Percentiles rank a stretch among this genome's conserved stretches.
Evolutionary conservation across 2,113 vertebrate genomes (phyloP).

Genomic region (Eptesicus fuscus): DNA sequence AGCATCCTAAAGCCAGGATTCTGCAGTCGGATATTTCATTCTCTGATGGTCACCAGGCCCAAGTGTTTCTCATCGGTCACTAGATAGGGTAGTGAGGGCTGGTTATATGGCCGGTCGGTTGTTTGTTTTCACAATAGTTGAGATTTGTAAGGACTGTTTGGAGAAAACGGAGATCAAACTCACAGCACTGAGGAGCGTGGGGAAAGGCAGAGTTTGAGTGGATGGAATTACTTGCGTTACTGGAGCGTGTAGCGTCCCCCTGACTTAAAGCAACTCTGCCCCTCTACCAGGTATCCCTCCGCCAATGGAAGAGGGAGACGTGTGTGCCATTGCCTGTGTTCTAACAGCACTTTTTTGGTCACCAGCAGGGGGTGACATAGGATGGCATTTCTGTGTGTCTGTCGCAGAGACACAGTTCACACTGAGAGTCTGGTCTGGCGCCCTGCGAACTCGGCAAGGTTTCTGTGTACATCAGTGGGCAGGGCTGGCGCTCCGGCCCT

Average conservation of each 20-base stretch:
- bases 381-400: neutral
- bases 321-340: neutral
- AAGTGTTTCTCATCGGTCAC: neutral
- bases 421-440: neutral
- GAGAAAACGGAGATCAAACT: neutral
- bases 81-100: neutral
- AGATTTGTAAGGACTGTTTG: neutral
- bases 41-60: slow-evolving; percentile 22
- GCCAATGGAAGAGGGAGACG: rapidly evolving
- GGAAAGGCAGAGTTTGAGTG: neutral
- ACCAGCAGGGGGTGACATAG: neutral
- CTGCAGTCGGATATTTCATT: neutral
- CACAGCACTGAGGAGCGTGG: neutral
- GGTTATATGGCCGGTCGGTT: neutral
- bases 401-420: neutral
- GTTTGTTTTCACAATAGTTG: neutral
- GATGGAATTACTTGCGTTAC: neutral
- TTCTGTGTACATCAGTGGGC: neutral
- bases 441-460: neutral
- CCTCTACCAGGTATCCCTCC: neutral
- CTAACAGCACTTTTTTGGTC: neutral
- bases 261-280: neutral
- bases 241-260: neutral
- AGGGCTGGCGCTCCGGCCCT: neutral
- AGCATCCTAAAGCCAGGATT: neutral